Conservation (phyloP, 2,888 invertebrate species). For the Altica lythri region DNA sequence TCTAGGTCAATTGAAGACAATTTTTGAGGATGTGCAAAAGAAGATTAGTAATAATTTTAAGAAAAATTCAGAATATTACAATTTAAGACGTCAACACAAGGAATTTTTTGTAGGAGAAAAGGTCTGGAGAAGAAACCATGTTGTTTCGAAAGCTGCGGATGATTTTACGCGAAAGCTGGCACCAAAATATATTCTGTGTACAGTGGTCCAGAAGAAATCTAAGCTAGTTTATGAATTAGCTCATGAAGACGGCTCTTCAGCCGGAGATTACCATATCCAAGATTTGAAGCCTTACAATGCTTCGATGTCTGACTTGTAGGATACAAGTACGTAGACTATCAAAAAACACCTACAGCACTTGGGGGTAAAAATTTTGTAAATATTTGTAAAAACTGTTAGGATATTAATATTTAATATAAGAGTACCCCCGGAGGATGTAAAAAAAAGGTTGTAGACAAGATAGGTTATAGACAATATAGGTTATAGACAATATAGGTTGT, state of each 20-base stretch:
- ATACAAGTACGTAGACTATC: too few species aligned
- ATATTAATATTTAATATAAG: too few species aligned
- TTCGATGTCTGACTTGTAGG: constrained; percentile 1
- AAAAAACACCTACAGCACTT: too few species aligned
- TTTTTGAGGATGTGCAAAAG: neutral
- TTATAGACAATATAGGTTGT: too few species aligned
- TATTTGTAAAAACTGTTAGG: too few species aligned
- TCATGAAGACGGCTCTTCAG: constrained; percentile 14
- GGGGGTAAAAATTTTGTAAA: too few species aligned
- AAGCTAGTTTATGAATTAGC: constrained; percentile 19
- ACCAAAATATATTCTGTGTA: constrained; percentile 6
- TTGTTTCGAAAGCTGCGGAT: constrained; percentile 1
- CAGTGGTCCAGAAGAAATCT: constrained; percentile 5
- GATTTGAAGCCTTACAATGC: constrained; percentile 13
- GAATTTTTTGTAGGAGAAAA: constrained; percentile 3
- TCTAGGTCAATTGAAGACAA: neutral
- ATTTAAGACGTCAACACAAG: too few species aligned
- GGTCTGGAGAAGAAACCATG: constrained; percentile 12
- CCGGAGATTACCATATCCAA: constrained; percentile 12
- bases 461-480: too few species aligned
- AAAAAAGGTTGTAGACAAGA: too few species aligned
- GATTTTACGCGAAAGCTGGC: constrained; percentile 16
- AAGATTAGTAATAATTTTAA: neutral
- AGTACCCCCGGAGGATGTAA: too few species aligned
- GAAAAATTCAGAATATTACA: too few species aligned